These are phyloP conservation scores for Trachelus troglodyta DNA, from an alignment of 2,888 invertebrate genomes.

Conservation along the genomic window DNA sequence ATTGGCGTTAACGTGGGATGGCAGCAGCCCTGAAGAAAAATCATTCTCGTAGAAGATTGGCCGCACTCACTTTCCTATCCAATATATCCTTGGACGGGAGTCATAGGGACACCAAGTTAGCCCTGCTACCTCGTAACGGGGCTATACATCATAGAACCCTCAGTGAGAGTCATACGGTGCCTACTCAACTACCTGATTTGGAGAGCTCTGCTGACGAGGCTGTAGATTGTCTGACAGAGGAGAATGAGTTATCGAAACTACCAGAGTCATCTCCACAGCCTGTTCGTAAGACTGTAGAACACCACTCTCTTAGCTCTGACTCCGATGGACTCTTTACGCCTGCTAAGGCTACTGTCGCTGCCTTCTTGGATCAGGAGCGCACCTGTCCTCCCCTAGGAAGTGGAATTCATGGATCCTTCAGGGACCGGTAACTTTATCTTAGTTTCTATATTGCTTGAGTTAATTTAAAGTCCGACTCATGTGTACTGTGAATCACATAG, in stretches of 20 bases:
- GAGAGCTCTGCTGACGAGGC: slow-evolving; percentile 53
- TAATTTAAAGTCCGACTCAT: background rate
- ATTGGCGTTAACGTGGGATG: slow-evolving; percentile 58
- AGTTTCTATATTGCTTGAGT: background rate
- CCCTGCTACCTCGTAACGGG: slow-evolving; percentile 65
- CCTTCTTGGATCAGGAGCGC: slow-evolving; percentile 54
- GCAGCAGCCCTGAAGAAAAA: slow-evolving; percentile 70
- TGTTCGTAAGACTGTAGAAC: slow-evolving; percentile 62
- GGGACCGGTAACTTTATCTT: slow-evolving; percentile 54
- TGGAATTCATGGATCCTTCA: slow-evolving; percentile 53
- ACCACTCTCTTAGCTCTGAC: slow-evolving; percentile 78
- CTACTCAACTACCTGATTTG: slow-evolving; percentile 32
- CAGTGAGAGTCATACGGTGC: slow-evolving; percentile 43
- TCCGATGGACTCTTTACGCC: slow-evolving; percentile 79
- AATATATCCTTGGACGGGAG: slow-evolving; percentile 96
- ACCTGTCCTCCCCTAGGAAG: slow-evolving; percentile 45
- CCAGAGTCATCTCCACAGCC: slow-evolving; percentile 14
- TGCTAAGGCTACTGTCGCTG: slow-evolving; percentile 67
- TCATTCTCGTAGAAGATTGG: slow-evolving; percentile 85
- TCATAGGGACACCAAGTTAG: slow-evolving; percentile 78
- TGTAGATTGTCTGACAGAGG: slow-evolving; percentile 54
- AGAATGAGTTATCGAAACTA: slow-evolving; percentile 21
- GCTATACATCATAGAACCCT: slow-evolving; percentile 41
- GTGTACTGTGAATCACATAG: background rate
- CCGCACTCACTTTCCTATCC: slow-evolving; percentile 93